Conservation (phyloP, 1,140 invertebrate species). For the Notospermus geniculatus region DNA sequence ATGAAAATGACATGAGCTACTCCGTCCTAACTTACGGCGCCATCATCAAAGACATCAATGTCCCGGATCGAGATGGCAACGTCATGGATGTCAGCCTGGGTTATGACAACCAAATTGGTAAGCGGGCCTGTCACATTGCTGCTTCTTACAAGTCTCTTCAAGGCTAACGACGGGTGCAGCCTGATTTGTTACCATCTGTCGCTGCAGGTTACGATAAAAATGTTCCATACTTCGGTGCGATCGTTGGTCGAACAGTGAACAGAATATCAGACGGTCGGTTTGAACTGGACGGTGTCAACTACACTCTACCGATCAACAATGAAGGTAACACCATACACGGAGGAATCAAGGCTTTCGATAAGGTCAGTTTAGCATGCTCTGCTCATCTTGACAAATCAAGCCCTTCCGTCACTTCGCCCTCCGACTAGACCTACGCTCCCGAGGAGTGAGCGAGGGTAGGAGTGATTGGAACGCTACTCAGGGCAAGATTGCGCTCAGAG, state of each 20-base stretch:
- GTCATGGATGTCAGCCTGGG: conserved; percentile 73
- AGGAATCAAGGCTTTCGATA: conserved; percentile 81
- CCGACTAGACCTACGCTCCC: no score
- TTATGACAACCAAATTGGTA: conserved; percentile 71
- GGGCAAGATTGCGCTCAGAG: no score
- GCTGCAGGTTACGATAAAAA: conserved; percentile 51
- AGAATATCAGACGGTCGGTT: conserved; percentile 72
- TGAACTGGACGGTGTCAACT: conserved; percentile 66
- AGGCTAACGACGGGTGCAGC: not conserved
- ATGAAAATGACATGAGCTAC: conserved; percentile 30
- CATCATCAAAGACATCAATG: conserved; percentile 71
- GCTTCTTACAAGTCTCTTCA: no score
- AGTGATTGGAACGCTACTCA: no score
- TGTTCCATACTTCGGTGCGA: conserved; percentile 75
- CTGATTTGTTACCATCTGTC: not conserved
- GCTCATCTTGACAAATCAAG: no score
- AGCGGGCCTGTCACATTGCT: conserved; percentile 3
- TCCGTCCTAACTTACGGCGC: conserved; percentile 64
- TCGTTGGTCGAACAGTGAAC: conserved; percentile 85
- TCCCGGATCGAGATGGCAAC: conserved; percentile 69
- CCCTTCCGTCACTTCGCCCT: no score
- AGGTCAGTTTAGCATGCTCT: no score
- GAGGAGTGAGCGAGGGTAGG: no score
- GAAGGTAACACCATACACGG: conserved; percentile 80
- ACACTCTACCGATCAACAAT: conserved; percentile 72